Evolutionary conservation across 2,797 vertebrate genomes (phyloP).

Genomic region (Ambastaia sidthimunki): DNA sequence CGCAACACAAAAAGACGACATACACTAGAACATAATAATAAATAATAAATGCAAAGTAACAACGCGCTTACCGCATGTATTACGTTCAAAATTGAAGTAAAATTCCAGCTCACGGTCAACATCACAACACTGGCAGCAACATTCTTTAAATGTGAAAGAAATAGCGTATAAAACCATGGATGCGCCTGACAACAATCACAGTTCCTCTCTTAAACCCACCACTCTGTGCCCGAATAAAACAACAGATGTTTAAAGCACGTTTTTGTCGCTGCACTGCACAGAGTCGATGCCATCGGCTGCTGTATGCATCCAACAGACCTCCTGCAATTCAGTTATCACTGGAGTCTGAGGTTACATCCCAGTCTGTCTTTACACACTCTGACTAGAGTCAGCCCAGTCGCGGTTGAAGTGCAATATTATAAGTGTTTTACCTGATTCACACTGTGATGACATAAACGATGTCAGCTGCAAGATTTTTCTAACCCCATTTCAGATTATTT

Average conservation of each 20-base stretch:
- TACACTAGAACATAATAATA: neutral
- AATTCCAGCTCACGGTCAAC: neutral
- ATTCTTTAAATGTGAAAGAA: slow-evolving; percentile 1
- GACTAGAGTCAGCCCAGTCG: neutral
- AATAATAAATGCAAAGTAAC: neutral
- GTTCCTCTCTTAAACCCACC: neutral
- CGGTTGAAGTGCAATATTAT: neutral
- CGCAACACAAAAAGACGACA: too few species aligned
- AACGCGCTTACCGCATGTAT: neutral
- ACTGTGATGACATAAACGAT: neutral
- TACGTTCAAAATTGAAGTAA: neutral
- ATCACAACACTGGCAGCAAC: neutral
- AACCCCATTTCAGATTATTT: neutral
- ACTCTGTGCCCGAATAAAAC: neutral
- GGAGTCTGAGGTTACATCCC: neutral
- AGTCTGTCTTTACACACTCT: neutral
- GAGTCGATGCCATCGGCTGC: neutral
- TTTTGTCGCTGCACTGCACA: slow-evolving; percentile 8
- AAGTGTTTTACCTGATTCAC: neutral
- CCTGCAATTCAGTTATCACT: neutral
- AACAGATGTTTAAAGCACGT: neutral
- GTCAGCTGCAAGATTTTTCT: neutral
- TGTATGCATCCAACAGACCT: neutral
- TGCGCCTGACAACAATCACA: neutral
- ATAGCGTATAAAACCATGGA: neutral